Base-by-base conservation (phyloP, 2,888 invertebrate species). In the Bedellia somnulentella region DNA sequence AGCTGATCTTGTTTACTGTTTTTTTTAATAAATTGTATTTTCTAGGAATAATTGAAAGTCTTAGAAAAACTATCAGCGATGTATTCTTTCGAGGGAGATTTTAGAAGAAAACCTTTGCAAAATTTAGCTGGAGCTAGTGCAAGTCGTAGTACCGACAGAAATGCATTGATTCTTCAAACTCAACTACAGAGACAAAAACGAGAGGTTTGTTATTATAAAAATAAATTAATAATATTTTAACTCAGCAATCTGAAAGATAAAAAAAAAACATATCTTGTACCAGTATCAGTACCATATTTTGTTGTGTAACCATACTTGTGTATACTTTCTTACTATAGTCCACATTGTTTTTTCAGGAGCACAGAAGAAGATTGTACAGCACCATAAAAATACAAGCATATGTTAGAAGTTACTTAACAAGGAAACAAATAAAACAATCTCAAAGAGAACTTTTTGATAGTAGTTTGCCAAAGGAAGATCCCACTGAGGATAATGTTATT, bases 71-170 rank as follows among this genome's bases (percentile, higher is more conserved):
- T 56, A 56, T 35, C 37, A 62, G 60, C 39, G 35, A 82, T 82
- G 83, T 82, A 81, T 61, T 81, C 88, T 49, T 96, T 96, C 57
- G 94, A 96, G 60, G 96, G 96, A 32, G 89, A 94, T 57, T 91
- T 87, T 57, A 83, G 89, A 49, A 81, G 88, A 29, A 86, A 83
- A 59, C 96, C 95, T 5, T 83, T 87, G 49, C 95, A 95, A 67
- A 93, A 89, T 62, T 77, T 95, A 42, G 86, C 92, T 35, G 95
- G 95, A 35, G 87, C 87, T n/a, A 90, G 90, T 50, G 80, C 79
- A 33, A 80, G 83, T 39, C 81, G 86, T 38, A 86, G 76, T 39
- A 78, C 76, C 37, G 80, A 81, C 47, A 70, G 82, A 34, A 87
- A 90, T 47, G 79, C 82, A 30, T 66, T 93, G 29, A 76, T 95